Evolutionary conservation across 2,888 invertebrate genomes (phyloP).

Genomic region (Dolichopus griseipennis): DNA sequence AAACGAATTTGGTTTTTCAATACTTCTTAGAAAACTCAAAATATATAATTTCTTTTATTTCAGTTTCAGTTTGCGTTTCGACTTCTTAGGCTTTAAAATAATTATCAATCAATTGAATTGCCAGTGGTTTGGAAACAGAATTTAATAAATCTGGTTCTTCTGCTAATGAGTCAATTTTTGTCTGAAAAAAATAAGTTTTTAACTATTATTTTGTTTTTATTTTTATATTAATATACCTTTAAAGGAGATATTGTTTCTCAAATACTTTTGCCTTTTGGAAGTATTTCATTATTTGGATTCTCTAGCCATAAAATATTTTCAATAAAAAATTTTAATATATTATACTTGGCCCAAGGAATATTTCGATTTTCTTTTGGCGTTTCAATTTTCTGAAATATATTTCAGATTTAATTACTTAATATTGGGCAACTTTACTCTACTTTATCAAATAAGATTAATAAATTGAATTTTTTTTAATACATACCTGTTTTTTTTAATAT

Average conservation of each 20-base stretch:
- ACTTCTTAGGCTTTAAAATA: slow-evolving; percentile 31
- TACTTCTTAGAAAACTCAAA: slow-evolving; percentile 14
- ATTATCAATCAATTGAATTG: slow-evolving; percentile 36
- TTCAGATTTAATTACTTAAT: too few species aligned
- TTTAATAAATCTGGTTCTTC: slow-evolving; percentile 39
- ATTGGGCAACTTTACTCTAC: too few species aligned
- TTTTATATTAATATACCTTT: slow-evolving; percentile 29
- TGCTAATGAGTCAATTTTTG: slow-evolving; percentile 37
- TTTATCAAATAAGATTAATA: not conserved
- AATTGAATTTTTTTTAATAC: not conserved
- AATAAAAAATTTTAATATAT: slow-evolving; percentile 36
- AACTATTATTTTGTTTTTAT: not conserved
- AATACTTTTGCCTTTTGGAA: slow-evolving; percentile 32
- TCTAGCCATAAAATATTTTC: slow-evolving; percentile 39
- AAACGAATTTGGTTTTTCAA: not conserved
- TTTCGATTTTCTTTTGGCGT: slow-evolving; percentile 32
- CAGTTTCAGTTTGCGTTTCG: slow-evolving; percentile 30
- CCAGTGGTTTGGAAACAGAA: slow-evolving; percentile 29
- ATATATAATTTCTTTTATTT: slow-evolving; percentile 29
- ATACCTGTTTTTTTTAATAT: not conserved
- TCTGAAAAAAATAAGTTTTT: slow-evolving; percentile 22
- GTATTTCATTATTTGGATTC: slow-evolving; percentile 32
- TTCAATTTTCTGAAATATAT: slow-evolving; percentile 27
- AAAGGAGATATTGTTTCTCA: slow-evolving; percentile 35
- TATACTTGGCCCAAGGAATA: slow-evolving; percentile 37